These are phyloP conservation scores for Junonia oenone DNA, from an alignment of 2,888 invertebrate species.

Conservation along the genomic window DNA sequence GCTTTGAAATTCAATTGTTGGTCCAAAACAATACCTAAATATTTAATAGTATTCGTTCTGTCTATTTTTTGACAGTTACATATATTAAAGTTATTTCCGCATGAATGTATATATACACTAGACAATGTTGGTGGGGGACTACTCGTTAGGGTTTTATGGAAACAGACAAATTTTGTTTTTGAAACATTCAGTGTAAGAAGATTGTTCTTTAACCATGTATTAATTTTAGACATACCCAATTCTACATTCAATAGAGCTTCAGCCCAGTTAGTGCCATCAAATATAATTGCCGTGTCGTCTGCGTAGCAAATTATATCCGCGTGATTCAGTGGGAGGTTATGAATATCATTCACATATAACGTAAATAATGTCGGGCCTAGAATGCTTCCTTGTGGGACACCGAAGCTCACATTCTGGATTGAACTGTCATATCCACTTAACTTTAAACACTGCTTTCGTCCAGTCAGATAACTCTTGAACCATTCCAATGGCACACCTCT, in stretches of 20 bases:
- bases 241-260: background rate
- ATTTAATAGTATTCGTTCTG: too few species aligned
- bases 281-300: background rate
- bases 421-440: background rate
- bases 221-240: background rate
- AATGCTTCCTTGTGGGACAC: background rate
- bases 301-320: background rate
- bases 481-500: conserved; percentile 1
- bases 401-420: background rate
- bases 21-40: too few species aligned
- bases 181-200: too few species aligned
- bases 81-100: background rate
- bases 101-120: too few species aligned
- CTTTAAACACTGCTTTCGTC: background rate
- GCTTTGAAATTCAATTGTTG: background rate
- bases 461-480: background rate
- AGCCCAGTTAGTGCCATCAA: background rate
- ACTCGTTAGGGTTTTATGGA: too few species aligned
- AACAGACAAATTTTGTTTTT: too few species aligned
- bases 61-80: too few species aligned
- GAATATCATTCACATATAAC: background rate
- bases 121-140: too few species aligned
- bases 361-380: background rate
- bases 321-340: background rate
- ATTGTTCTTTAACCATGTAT: too few species aligned